Evolutionary conservation across 2,888 invertebrate species (phyloP).

Genomic region (Hoplodrina blanda): DNA sequence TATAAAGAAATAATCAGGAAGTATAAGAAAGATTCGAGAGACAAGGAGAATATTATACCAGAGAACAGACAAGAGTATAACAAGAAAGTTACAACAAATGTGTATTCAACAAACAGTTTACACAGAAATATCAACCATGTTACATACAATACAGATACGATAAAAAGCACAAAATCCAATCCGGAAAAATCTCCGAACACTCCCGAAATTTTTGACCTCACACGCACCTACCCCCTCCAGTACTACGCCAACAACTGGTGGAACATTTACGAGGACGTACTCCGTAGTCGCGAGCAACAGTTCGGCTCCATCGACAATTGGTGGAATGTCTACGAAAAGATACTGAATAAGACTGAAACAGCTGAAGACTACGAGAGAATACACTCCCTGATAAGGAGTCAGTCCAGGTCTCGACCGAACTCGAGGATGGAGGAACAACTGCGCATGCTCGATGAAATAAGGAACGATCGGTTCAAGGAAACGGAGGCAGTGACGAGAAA

Average conservation of each 20-base stretch:
- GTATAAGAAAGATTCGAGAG: slow-evolving; percentile 74
- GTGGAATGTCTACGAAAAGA: slow-evolving; percentile 87
- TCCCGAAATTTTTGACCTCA: slow-evolving; percentile 83
- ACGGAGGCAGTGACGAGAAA: slow-evolving; percentile 77
- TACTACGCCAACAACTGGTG: slow-evolving; percentile 90
- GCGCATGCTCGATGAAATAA: slow-evolving; percentile 82
- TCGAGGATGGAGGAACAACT: slow-evolving; percentile 85
- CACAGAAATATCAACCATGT: slow-evolving; percentile 71
- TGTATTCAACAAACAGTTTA: slow-evolving; percentile 58
- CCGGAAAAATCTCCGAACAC: slow-evolving; percentile 72
- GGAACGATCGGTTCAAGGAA: slow-evolving; percentile 81
- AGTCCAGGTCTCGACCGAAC: slow-evolving; percentile 74
- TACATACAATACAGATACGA: slow-evolving; percentile 68
- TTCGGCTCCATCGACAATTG: slow-evolving; percentile 88
- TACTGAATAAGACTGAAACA: slow-evolving; percentile 76
- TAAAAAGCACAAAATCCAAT: slow-evolving; percentile 70
- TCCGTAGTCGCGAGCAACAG: slow-evolving; percentile 84
- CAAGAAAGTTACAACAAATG: slow-evolving; percentile 76
- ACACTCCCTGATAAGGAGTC: slow-evolving; percentile 65
- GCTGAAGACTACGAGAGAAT: slow-evolving; percentile 77
- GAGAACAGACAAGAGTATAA: slow-evolving; percentile 68
- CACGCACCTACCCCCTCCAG: slow-evolving; percentile 83
- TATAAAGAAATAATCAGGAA: slow-evolving; percentile 86
- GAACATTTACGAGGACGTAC: slow-evolving; percentile 86
- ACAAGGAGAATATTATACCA: slow-evolving; percentile 77